These are phyloP conservation scores for Drosophila grimshawi DNA, from an alignment of 1,140 invertebrate genomes.

Conservation along the genomic window DNA sequence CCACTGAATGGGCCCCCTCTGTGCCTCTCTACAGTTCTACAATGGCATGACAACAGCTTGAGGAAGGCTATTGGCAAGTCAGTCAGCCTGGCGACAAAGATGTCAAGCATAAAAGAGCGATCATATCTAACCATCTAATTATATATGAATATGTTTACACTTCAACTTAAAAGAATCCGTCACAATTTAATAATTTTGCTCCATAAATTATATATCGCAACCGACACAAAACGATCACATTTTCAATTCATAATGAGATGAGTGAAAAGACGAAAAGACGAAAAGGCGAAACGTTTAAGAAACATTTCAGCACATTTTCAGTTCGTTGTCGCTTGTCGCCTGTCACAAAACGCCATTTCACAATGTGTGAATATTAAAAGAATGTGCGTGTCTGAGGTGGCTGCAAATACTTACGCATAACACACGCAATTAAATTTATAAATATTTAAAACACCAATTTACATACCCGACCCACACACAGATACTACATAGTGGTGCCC, in stretches of 20 bases:
- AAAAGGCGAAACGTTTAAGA: no score
- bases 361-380: constrained; percentile 71
- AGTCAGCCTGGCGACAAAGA: constrained; percentile 44
- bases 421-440: constrained; percentile 79
- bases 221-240: no score
- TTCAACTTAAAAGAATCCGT: no score
- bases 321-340: constrained; percentile 24
- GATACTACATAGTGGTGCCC: neutral
- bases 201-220: no score
- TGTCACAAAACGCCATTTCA: constrained; percentile 22
- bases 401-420: constrained; percentile 67
- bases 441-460: constrained; percentile 78
- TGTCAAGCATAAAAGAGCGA: neutral
- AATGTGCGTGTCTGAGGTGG: constrained; percentile 72
- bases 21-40: constrained; percentile 5
- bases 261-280: no score
- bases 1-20: constrained; percentile 31
- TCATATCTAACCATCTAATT: no score
- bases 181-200: no score
- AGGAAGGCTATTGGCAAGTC: constrained; percentile 2
- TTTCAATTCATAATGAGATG: no score
- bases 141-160: no score
- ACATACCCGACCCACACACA: constrained; percentile 62
- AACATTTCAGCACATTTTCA: neutral
- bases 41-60: constrained; percentile 30